Evolutionary conservation across 2,888 invertebrate species (phyloP), one percentile per base, ranked within the genome.

Genomic region (Fabriciana adippe): DNA sequence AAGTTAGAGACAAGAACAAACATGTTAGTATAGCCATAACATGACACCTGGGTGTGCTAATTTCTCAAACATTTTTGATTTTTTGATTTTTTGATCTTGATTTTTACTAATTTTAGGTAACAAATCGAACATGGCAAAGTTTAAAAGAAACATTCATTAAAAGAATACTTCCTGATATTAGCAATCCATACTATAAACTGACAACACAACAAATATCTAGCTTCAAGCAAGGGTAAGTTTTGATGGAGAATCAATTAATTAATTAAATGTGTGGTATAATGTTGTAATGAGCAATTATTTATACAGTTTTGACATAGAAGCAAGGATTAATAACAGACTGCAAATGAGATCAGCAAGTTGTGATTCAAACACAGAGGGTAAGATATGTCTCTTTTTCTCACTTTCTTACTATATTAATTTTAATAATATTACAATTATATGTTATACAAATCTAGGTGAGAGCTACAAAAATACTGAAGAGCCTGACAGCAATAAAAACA

Each of bases 81-180:
- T 5, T n/a, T 31, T 31, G 31, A 3, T 31, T 35, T 1, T 35
- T 35, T 1, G 6, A 6, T 6, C 6, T 8, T 35, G 35, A 1
- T 41, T 31, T 41, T 11, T 55, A 35, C 35, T 55, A 31, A 18
- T 71, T 85, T 53, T 73, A 93, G 93, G 66, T 76, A 6, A 87
- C 88, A 53, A 79, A 66, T 11, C 82, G 93, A 67, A 88, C 92
- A n/a, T 93, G 93, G 93, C 93, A 93, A 75, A 93, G 93, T 78
- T 76, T 93, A 13, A 93, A 93, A 69, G 93, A 93, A 73, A 89
- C 90, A 56, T 93, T 92, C 74, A 68, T 92, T 45, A 93, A 93
- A 75, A 81, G 93, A 4, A 89, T 93, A 62, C 70, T 93, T 26
- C 89, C 92, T 16, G 92, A 93, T 64, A 85, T 93, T 56, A 82